These are phyloP conservation scores for Ooceraea biroi DNA, from an alignment of 1,140 invertebrate species.

Conservation along the genomic window DNA sequence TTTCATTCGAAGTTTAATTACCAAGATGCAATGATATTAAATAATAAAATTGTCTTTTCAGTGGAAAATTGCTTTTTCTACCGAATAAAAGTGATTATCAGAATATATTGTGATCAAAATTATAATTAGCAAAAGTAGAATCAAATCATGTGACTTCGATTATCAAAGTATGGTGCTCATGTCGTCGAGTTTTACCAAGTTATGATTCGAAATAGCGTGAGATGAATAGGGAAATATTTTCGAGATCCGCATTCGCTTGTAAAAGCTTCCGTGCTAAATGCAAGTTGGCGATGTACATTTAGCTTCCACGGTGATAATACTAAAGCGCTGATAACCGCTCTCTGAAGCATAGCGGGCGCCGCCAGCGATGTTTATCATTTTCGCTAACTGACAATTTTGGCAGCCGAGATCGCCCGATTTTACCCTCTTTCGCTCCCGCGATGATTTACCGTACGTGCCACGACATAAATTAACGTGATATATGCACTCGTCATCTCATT, in stretches of 20 bases:
- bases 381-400: slow-evolving; percentile 60
- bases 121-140: too few relatives aligned
- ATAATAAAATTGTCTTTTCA: not conserved
- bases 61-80: too few relatives aligned
- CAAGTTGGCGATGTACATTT: not conserved
- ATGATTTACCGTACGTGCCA: slow-evolving; percentile 40
- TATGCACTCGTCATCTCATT: slow-evolving; percentile 51
- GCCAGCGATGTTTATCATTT: slow-evolving; percentile 57
- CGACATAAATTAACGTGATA: slow-evolving; percentile 56
- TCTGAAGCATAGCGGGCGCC: not conserved
- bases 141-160: not conserved
- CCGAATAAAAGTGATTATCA: too few relatives aligned
- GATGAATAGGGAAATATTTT: slow-evolving; percentile 35
- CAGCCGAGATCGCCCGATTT: slow-evolving; percentile 43
- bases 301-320: slow-evolving; percentile 17
- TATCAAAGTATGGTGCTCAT: not conserved
- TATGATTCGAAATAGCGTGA: not conserved
- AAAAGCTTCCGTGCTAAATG: slow-evolving; percentile 26
- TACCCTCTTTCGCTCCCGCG: slow-evolving; percentile 38
- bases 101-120: not conserved
- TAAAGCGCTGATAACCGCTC: slow-evolving; percentile 17
- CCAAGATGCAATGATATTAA: not conserved
- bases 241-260: not conserved
- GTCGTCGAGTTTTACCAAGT: not conserved
- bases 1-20: slow-evolving; percentile 10